These are phyloP conservation scores for Scolanthus callimorphus DNA, from an alignment of 92 coral and sea anemone species.

Conservation along the genomic window DNA sequence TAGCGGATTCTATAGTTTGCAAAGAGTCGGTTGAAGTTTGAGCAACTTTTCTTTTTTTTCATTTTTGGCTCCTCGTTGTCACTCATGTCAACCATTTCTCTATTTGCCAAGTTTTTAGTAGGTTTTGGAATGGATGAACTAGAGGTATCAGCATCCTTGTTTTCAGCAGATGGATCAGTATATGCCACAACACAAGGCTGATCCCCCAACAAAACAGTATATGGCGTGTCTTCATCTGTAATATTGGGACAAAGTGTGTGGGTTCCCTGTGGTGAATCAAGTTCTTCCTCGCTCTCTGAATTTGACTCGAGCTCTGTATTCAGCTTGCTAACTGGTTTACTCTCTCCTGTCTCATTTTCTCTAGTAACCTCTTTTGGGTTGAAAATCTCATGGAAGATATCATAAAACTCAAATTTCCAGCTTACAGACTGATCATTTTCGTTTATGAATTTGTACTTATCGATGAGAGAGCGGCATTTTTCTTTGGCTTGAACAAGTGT, in stretches of 20 bases:
- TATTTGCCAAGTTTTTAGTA: too few species aligned
- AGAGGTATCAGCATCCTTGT: too few species aligned
- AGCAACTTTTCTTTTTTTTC: too few species aligned
- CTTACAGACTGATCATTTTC: slow-evolving; percentile 46
- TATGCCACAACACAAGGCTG: too few species aligned
- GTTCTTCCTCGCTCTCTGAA: background rate
- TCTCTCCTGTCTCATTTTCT: slow-evolving; percentile 1
- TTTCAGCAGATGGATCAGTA: too few species aligned
- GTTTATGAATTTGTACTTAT: slow-evolving; percentile 32
- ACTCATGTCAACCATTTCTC: background rate
- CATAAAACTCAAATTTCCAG: slow-evolving; percentile 32
- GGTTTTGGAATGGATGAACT: too few species aligned
- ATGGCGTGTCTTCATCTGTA: too few species aligned
- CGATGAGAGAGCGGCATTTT: slow-evolving; percentile 37
- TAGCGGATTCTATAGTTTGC: slow-evolving; percentile 6
- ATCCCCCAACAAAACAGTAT: too few species aligned
- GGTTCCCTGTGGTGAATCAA: too few species aligned
- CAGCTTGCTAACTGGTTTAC: background rate
- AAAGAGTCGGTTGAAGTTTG: too few species aligned
- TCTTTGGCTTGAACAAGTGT: slow-evolving; percentile 33
- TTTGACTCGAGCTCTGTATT: slow-evolving; percentile 4
- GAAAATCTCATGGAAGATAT: background rate
- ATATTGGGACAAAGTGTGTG: too few species aligned
- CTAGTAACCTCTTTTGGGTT: slow-evolving; percentile 9
- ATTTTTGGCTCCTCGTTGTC: too few species aligned